Conservation (phyloP, 2,888 invertebrate species). For the Nebria salina region DNA sequence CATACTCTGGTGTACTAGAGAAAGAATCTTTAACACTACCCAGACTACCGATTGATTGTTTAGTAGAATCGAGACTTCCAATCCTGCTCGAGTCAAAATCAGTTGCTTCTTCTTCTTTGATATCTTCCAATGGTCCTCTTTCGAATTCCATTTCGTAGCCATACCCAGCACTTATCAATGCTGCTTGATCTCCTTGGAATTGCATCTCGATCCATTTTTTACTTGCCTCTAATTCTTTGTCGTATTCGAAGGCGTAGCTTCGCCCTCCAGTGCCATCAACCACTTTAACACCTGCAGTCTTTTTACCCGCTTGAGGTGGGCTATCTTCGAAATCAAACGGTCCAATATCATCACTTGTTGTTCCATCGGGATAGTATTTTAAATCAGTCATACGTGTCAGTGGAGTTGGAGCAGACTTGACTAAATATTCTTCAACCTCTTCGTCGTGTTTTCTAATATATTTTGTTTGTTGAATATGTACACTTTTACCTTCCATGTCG, state of each 20-base stretch:
- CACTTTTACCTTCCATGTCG: constrained; percentile 84
- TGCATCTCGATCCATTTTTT: constrained; percentile 93
- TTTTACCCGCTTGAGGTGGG: constrained; percentile 62
- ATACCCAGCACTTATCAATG: constrained; percentile 69
- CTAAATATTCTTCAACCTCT: constrained; percentile 76
- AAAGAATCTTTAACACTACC: constrained; percentile 86
- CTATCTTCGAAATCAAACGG: constrained; percentile 78
- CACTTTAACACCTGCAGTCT: constrained; percentile 54
- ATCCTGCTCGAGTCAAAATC: constrained; percentile 84
- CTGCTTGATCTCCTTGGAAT: constrained; percentile 75
- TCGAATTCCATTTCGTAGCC: constrained; percentile 83
- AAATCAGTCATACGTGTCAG: constrained; percentile 64
- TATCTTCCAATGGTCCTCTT: constrained; percentile 86
- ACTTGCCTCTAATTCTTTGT: constrained; percentile 75
- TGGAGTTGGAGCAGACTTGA: constrained; percentile 74
- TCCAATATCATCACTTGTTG: constrained; percentile 70
- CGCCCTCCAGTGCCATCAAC: constrained; percentile 59
- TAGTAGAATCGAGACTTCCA: constrained; percentile 81
- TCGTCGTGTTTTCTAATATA: constrained; percentile 72
- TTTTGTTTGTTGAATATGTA: constrained; percentile 70
- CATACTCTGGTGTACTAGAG: constrained; percentile 92
- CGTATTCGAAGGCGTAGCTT: constrained; percentile 63
- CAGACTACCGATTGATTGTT: constrained; percentile 80
- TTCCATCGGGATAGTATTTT: constrained; percentile 63
- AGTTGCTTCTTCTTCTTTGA: constrained; percentile 90